phyloP scores from a whole-genome alignment of 2,797 vertebrate species.

The Microtus agrestis region DNA sequence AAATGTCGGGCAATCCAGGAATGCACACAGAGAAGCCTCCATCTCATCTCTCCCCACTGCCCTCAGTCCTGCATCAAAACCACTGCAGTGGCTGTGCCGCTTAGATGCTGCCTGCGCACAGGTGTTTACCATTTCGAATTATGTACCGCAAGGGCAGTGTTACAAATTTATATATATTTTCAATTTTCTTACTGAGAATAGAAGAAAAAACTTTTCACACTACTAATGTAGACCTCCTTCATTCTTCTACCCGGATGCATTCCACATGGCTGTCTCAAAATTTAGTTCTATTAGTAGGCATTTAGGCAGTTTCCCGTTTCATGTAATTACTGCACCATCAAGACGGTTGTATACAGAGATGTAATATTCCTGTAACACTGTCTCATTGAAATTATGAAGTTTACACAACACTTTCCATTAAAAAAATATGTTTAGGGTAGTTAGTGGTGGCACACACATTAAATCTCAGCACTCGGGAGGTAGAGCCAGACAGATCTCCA shows the following conservation, averaged over 20 bases:
- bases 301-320: neutral
- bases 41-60: neutral
- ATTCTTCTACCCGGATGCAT: neutral
- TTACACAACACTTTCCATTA: neutral
- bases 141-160: neutral
- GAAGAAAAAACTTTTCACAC: neutral
- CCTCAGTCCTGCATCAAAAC: neutral
- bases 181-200: neutral
- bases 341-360: neutral
- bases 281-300: neutral
- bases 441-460: too few relatives aligned
- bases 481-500: too few relatives aligned
- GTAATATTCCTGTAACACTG: neutral
- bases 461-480: too few relatives aligned
- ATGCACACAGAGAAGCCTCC: neutral
- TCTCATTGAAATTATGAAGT: neutral
- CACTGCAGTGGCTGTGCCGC: neutral
- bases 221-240: neutral
- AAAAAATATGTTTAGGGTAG: neutral
- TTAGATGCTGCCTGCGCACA: constrained; percentile 2
- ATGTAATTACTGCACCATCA: neutral
- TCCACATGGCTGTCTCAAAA: neutral
- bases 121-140: neutral
- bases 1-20: constrained; percentile 6
- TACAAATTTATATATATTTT: neutral